Percentiles rank a stretch among this genome's conserved stretches.
Conservation (phyloP, 2,797 vertebrate species). For the Gymnodraco acuticeps region DNA sequence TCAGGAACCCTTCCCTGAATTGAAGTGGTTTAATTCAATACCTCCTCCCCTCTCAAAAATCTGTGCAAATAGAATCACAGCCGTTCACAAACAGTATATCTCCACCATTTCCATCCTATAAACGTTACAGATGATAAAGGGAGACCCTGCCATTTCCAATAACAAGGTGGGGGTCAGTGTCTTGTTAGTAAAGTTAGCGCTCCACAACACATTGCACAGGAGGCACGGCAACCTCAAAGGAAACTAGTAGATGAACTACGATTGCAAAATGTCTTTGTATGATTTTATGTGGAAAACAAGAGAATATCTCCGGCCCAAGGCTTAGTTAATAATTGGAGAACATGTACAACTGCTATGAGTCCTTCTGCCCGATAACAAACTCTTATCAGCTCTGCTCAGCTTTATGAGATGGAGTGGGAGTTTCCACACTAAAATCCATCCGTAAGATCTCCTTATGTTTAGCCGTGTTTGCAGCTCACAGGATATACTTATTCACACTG, state of each 20-base stretch:
- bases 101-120: neutral
- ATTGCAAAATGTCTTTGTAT: neutral
- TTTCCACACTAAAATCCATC: constrained; percentile 55
- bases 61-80: too few relatives aligned
- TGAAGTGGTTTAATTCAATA: too few relatives aligned
- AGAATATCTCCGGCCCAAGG: constrained; percentile 59
- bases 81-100: neutral
- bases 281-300: constrained; percentile 10
- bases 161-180: too few relatives aligned
- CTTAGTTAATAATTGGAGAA: constrained; percentile 85
- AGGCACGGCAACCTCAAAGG: constrained; percentile 15
- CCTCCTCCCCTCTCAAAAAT: too few relatives aligned
- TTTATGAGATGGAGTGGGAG: constrained; percentile 65
- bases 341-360: constrained; percentile 75
- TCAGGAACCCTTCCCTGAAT: neutral
- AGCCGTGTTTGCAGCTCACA: neutral
- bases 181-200: neutral
- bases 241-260: neutral
- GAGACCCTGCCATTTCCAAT: neutral
- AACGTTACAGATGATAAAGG: neutral
- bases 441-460: constrained; percentile 13
- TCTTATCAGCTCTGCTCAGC: constrained; percentile 65
- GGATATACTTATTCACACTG: too few relatives aligned
- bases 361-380: constrained; percentile 70
- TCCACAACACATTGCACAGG: neutral